A percentile compares a stretch with the other conserved stretches of the same genome.
These are phyloP conservation scores for Coracias cyanogaster DNA, from an alignment of 2,797 vertebrate genomes.

Conservation along the genomic window DNA sequence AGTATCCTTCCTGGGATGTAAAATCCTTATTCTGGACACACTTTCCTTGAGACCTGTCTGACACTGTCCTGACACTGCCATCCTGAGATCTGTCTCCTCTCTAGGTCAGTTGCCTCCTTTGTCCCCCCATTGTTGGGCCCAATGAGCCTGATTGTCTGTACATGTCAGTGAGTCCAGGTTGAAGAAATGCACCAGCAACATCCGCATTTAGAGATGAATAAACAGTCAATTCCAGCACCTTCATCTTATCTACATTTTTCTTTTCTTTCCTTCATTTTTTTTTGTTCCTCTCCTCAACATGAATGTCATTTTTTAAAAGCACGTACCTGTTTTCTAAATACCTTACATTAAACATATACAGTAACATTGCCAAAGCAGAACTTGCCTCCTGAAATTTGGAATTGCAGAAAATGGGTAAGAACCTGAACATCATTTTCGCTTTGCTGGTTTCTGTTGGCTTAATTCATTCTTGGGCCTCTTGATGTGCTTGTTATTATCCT, in stretches of 20 bases:
- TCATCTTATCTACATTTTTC: neutral
- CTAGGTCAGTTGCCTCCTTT: neutral
- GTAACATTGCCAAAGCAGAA: neutral
- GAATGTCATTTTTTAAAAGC: neutral
- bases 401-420: neutral
- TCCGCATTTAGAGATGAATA: neutral
- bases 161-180: neutral
- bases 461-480: neutral
- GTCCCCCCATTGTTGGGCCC: neutral
- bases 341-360: fast-evolving
- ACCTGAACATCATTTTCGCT: neutral
- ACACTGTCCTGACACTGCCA: neutral
- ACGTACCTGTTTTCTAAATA: neutral
- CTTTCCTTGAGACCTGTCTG: neutral
- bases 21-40: neutral
- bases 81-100: neutral
- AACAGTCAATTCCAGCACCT: neutral
- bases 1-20: neutral
- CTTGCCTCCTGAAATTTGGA: neutral
- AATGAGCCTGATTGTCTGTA: neutral
- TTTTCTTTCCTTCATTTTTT: neutral
- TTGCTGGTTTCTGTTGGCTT: constrained; percentile 24
- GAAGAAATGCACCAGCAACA: neutral
- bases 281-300: neutral
- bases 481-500: neutral